Evolutionary conservation across 2,888 invertebrate species (phyloP), one percentile per base, ranked within the genome.

Genomic region (Antitype chi): DNA sequence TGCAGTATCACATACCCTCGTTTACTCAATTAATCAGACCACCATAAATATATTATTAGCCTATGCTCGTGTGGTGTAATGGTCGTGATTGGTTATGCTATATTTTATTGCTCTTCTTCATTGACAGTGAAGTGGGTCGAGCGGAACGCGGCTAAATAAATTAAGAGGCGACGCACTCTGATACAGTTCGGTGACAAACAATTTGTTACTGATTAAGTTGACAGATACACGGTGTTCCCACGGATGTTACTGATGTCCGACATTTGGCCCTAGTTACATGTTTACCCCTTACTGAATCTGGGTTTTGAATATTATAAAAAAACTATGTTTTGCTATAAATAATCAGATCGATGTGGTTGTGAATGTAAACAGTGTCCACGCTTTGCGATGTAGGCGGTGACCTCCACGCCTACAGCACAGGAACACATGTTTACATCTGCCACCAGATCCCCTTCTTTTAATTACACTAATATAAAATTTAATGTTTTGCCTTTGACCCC

Each of bases 371-470:
- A 93, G 88, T 84, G 87, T 89, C 85, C 87, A 85, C 86, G 84
- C 87, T 85, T 59, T 77, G 72, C 72, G 86, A 90, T 89, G 94
- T 92, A 90, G 93, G 93, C 91, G 95, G 88, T 84, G 95, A 91
- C 95, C 95, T 95, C 93, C 91, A 91, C 94, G 93, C 94, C 95
- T 93, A 94, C 94, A 85, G 74, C 85, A 88, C 91, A 91, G 92
- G 92, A 94, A 95, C 95, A 96, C 91, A 94, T 96, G 95, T 95
- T 95, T 94, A 94, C 91, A 89, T 93, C 89, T 90, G 89, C 90
- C 87, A 92, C 88, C 90, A 90, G 91, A 93, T 90, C 88, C 91
- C 90, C 87, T 89, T 87, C 81, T 90, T 87, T 90, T 91, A 90
- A 90, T 91, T 88, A 89, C 87, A 85, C 84, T 81, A 76, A 86